These are phyloP conservation scores for Globicephala melas DNA, from an alignment of 2,113 vertebrate genomes.

Conservation along the genomic window DNA sequence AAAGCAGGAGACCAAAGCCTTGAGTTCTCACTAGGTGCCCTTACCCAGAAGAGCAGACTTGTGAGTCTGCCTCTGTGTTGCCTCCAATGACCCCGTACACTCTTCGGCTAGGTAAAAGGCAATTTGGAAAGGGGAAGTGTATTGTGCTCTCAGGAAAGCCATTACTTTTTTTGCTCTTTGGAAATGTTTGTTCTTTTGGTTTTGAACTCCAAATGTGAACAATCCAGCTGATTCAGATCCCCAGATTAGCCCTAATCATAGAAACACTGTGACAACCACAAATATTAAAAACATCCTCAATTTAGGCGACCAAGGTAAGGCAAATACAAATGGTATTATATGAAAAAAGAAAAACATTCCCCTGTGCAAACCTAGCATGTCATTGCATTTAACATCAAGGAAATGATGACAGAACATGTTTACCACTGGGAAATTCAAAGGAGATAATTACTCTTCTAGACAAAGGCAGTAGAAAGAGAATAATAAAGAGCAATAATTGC, in stretches of 20 bases:
- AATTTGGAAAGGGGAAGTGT: background rate
- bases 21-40: background rate
- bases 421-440: background rate
- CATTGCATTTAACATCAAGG: constrained; percentile 16
- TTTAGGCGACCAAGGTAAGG: background rate
- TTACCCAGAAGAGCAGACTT: background rate
- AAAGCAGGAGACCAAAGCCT: background rate
- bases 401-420: background rate
- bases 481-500: background rate
- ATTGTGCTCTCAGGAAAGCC: constrained; percentile 45
- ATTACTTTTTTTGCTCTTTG: constrained; percentile 55
- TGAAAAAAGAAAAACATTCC: background rate
- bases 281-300: constrained; percentile 50
- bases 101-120: constrained; percentile 15
- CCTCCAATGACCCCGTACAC: background rate
- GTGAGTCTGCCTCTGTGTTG: background rate
- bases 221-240: constrained; percentile 61
- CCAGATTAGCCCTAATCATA: constrained; percentile 13
- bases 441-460: constrained; percentile 11
- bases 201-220: constrained; percentile 52
- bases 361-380: background rate
- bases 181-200: constrained; percentile 62
- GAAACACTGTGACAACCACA: background rate
- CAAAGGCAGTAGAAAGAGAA: background rate
- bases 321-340: constrained; percentile 9